Evolutionary conservation across 2,113 vertebrate genomes (phyloP).

Genomic region (Chionodraco myersi): DNA sequence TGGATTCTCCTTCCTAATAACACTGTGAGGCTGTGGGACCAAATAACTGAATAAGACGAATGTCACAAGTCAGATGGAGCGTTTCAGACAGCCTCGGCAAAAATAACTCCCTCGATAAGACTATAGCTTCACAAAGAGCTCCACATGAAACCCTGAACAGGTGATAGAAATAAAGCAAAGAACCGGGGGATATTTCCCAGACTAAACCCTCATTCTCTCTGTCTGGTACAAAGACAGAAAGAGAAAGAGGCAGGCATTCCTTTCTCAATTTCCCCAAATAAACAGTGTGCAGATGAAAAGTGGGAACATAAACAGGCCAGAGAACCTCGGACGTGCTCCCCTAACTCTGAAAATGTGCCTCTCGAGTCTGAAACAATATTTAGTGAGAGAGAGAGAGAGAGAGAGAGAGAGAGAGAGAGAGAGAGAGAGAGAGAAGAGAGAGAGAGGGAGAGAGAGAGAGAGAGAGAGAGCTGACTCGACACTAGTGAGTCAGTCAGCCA

Average conservation of each 20-base stretch:
- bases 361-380: conserved; percentile 81
- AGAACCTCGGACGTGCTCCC: conserved; percentile 76
- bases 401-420: no score
- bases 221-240: conserved; percentile 50
- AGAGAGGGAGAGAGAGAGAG: conserved; percentile 2
- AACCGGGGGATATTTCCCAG: conserved; percentile 45
- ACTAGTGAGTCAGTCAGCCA: conserved; percentile 67
- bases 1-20: conserved; percentile 62
- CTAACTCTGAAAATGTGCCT: conserved; percentile 73
- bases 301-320: conserved; percentile 77
- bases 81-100: conserved; percentile 24
- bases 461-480: conserved; percentile 64
- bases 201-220: conserved; percentile 57
- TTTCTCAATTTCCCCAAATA: conserved; percentile 80
- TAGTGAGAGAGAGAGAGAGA: conserved; percentile 49
- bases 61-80: conserved; percentile 44
- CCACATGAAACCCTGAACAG: conserved; percentile 51
- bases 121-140: conserved; percentile 30
- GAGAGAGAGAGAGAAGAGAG: no score
- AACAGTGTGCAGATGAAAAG: conserved; percentile 80
- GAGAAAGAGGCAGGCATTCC: conserved; percentile 71
- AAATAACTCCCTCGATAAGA: conserved; percentile 22
- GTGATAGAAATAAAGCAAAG: conserved; percentile 59
- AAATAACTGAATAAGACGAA: conserved; percentile 46
- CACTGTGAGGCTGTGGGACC: conserved; percentile 49